These are phyloP conservation scores for Sorex fumeus DNA, from an alignment of 2,113 vertebrate species.

Conservation along the genomic window DNA sequence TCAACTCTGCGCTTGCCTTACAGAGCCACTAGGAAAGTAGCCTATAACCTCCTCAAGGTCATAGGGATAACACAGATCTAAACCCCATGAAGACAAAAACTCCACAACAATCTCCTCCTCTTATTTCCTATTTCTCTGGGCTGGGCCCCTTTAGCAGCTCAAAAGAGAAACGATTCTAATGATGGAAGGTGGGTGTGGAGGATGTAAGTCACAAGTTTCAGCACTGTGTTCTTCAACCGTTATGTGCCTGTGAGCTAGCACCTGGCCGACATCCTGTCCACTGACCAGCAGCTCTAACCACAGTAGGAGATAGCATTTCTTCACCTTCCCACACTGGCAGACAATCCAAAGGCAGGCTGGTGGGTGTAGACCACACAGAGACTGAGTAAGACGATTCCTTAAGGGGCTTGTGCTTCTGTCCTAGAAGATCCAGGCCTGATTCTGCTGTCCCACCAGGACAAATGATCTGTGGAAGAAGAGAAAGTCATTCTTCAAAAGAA, in stretches of 20 bases:
- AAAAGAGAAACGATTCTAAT: neutral
- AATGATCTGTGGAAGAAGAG: neutral
- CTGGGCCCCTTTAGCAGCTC: neutral
- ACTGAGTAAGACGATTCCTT: neutral
- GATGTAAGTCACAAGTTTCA: too few species aligned
- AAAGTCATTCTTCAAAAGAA: neutral
- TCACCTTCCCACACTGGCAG: too few species aligned
- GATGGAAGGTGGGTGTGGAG: too few species aligned
- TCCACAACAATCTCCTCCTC: neutral
- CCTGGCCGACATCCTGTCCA: too few species aligned
- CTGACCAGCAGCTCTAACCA: too few species aligned
- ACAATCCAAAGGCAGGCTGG: too few species aligned
- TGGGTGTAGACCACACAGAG: too few species aligned
- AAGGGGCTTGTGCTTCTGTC: neutral
- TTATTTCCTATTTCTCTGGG: neutral
- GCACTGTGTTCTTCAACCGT: too few species aligned
- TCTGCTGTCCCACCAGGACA: neutral
- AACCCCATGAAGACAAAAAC: neutral
- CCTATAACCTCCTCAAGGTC: neutral
- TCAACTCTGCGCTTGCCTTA: neutral
- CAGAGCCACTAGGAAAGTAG: neutral
- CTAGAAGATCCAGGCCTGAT: neutral
- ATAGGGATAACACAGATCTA: rapidly evolving
- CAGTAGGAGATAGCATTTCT: too few species aligned
- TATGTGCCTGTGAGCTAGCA: too few species aligned